These are phyloP conservation scores for Lonchura striata DNA, from an alignment of 2,113 vertebrate genomes.

Conservation along the genomic window DNA sequence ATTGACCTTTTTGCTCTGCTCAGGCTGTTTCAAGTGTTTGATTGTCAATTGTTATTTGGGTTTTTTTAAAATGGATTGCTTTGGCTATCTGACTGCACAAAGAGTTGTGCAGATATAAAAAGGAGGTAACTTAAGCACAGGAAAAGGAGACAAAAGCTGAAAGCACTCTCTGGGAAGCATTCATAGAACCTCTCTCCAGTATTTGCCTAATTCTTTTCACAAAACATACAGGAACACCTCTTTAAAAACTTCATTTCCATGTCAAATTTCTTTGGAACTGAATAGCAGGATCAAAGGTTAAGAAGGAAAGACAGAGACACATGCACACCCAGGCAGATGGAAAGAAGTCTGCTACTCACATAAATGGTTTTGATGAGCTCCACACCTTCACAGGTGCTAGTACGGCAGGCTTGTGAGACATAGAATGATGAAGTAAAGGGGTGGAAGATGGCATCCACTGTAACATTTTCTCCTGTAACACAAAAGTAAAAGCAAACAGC, in stretches of 20 bases:
- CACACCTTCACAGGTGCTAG: conserved; percentile 92
- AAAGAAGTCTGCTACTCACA: conserved; percentile 74
- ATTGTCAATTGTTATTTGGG: neutral
- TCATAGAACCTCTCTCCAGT: neutral
- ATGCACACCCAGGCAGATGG: neutral
- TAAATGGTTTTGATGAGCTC: conserved; percentile 82
- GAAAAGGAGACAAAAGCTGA: neutral
- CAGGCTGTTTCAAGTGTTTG: neutral
- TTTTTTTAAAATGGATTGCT: neutral
- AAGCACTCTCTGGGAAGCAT: neutral
- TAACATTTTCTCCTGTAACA: conserved; percentile 58
- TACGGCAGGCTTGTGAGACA: conserved; percentile 82
- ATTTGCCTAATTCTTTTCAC: neutral
- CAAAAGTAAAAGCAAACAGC: neutral
- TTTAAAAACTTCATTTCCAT: neutral
- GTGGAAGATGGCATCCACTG: conserved; percentile 68
- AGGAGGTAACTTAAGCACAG: neutral
- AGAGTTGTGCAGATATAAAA: neutral
- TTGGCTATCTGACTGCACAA: neutral
- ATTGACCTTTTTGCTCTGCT: neutral
- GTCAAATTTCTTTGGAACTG: neutral
- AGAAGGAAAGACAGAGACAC: neutral
- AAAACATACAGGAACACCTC: neutral
- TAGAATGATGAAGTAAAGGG: conserved; percentile 75
- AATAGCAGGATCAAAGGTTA: neutral